Conservation (phyloP, 2,888 invertebrate genomes). For the Onchidella celtica region DNA sequence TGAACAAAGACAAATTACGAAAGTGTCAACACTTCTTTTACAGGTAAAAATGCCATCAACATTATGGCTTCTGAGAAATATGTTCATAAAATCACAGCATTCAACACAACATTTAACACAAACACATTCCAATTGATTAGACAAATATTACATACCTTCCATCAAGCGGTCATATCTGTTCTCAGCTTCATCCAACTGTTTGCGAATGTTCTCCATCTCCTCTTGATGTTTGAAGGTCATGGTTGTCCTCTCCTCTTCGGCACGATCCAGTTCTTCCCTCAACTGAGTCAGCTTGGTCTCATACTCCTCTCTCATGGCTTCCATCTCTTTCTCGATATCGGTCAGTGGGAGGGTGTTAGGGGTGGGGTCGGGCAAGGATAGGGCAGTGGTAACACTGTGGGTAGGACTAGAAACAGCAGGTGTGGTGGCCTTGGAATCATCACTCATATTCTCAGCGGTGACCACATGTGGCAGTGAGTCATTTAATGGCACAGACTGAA, state of each 20-base stretch:
- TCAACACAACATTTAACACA: not conserved
- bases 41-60: too few species aligned
- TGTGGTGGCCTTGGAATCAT: not conserved
- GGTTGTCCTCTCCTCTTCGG: constrained; percentile 62
- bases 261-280: constrained; percentile 54
- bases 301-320: constrained; percentile 56
- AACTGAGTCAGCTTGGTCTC: constrained; percentile 58
- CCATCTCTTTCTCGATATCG: constrained; percentile 50
- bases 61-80: too few species aligned
- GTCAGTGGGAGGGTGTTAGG: not conserved
- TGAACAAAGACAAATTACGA: too few species aligned
- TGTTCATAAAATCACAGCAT: too few species aligned
- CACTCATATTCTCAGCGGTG: constrained; percentile 10
- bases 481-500: not conserved
- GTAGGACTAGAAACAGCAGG: not conserved
- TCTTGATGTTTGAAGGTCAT: constrained; percentile 57
- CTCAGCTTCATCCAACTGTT: constrained; percentile 62
- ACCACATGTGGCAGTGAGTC: not conserved
- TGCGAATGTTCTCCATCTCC: constrained; percentile 60
- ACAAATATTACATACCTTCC: constrained; percentile 60
- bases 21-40: too few species aligned
- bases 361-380: not conserved
- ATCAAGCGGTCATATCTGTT: constrained; percentile 69
- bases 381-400: not conserved
- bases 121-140: not conserved